phyloP scores from a whole-genome alignment of 2,888 invertebrate species.

The Pyrgus malvae region DNA sequence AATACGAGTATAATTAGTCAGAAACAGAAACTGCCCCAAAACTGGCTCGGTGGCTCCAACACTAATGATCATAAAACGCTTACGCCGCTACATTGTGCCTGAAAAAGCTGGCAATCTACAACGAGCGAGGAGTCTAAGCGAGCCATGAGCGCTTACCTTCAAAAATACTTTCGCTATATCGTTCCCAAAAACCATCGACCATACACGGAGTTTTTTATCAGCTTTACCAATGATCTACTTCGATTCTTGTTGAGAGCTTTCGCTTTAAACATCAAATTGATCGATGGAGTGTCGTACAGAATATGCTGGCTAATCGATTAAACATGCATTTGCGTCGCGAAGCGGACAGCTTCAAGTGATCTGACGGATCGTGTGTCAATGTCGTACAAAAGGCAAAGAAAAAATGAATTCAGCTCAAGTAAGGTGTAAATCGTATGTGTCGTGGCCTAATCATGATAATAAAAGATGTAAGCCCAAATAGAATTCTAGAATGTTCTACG shows the following conservation, averaged over 20 bases:
- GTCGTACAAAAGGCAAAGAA: too few species aligned
- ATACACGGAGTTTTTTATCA: background rate
- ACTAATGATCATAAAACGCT: too few species aligned
- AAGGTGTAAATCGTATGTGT: too few species aligned
- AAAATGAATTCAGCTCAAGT: too few species aligned
- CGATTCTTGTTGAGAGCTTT: constrained; percentile 4
- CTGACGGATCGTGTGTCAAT: constrained; percentile 2
- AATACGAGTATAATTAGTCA: background rate
- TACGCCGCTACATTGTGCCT: too few species aligned
- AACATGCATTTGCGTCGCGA: constrained; percentile 3
- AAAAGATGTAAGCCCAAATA: too few species aligned
- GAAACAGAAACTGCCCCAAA: background rate
- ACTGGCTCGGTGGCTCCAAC: too few species aligned
- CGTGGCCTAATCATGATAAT: too few species aligned
- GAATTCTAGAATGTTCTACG: too few species aligned
- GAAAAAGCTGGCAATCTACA: too few species aligned
- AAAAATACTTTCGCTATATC: background rate
- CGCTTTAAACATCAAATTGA: constrained; percentile 7
- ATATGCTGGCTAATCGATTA: constrained; percentile 3
- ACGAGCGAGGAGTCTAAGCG: too few species aligned
- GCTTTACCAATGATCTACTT: background rate
- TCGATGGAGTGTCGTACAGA: background rate
- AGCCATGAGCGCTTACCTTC: too few species aligned
- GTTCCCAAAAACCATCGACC: constrained; percentile 1
- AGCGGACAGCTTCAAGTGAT: background rate